Evolutionary conservation across 2,797 vertebrate species (phyloP), one percentile per base, ranked within the genome.

Genomic region (Babyrousa celebensis): DNA sequence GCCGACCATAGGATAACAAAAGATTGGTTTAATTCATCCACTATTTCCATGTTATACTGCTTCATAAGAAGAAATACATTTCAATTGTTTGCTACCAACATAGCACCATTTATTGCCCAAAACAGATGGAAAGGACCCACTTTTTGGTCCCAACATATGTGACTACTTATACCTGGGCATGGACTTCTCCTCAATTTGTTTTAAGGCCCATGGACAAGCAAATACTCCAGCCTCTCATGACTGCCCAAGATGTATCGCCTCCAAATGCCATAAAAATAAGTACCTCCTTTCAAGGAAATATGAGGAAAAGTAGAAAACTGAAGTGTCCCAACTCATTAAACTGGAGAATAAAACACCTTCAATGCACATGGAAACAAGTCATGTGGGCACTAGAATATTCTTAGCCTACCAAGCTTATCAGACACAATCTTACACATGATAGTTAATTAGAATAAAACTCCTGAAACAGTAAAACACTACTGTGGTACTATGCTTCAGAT

Each of bases 201-300:
- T 80, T 32, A 95, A 80, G 29, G 71, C 10, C 1, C 11, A 80
- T 40, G 12, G 18, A 65, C 48, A 14, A 96, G 87, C 56, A 89
- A 71, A 90, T 96, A 58, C 1, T 58, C 18, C 17, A 68, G 4
- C 3, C 23, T 80, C 82, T 72, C 12, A 43, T 43, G 32, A 87
- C 3, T 91, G 3, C 18, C 11, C 56, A 68, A 85, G 25, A 80
- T 87, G 71, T 27, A 93, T n/a, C 71, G 15, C 40, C 16, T 83
- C 54, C 23, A 74, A 91, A 79, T 85, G 40, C 80, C 63, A 83
- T 89, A 83, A 86, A 95, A 75, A 68, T 90, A n/a, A 82, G 52
- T 43, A 67, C 0, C 84, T 95, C 17, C 20, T 74, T 1, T 29
- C 20, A 89, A 92, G 18, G 12, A 77, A 94, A 83, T 43, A 85